Base-by-base conservation (phyloP, 2,888 invertebrate genomes). In the Ischnura elegans region DNA sequence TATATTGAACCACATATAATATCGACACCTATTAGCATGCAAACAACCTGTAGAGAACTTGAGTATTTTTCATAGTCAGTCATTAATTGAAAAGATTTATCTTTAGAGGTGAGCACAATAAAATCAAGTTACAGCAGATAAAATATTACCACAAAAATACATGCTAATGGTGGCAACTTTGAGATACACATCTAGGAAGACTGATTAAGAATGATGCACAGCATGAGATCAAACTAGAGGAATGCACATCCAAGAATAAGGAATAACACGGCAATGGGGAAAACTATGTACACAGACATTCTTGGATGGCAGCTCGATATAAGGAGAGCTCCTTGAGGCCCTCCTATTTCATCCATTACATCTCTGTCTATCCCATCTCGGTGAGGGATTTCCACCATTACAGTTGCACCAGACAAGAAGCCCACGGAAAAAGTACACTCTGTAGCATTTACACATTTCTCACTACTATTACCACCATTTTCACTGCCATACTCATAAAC, bases 361-460 rank as follows among this genome's bases (percentile, higher is more conserved):
- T 93, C 93, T 16, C 87, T 97, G 95, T 98, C 97, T 94, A 98
- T 97, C 36, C 98, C 98, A 96, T 98, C 98, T 94, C 97, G 97
- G 0, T 98, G 98, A 25, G 98, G 98, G 87, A 98, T 97, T 96
- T 98, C 98, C 76, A 98, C 98, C 94, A 98, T 97, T 19, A 98
- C 98, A 95, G 97, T 97, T 95, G 98, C 98, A 94, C 97, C 97
- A 94, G 98, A 98, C 94, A 98, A 96, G 95, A 98, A 97, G 25
- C 96, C 96, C 93, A 98, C 96, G 47, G 97, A 96, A 96, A 98
- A 98, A 87, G 97, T 97, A 96, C 98, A 98, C 95, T 97, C 97
- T 0, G 98, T 98, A 95, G 97, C 96, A 96, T 98, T 98, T 16
- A 98, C 96, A 96, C 98, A 98, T 93, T 97, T 97, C 95, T 97